Percentiles rank a stretch among this genome's conserved stretches.
Evolutionary conservation across 2,888 invertebrate species (phyloP).

Genomic region (Thumatha senex): DNA sequence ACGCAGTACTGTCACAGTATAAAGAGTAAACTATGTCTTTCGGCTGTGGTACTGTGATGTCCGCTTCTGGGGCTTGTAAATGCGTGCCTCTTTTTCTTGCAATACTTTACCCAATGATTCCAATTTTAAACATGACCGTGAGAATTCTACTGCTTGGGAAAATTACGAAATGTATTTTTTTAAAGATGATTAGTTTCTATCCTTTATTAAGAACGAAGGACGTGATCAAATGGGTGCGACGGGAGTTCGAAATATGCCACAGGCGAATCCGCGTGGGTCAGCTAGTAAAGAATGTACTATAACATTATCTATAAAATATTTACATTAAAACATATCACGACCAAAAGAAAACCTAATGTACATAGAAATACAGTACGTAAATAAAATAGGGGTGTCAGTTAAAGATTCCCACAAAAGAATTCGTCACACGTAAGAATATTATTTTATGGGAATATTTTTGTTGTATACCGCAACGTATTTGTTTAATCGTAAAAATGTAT

Average conservation of each 20-base stretch:
- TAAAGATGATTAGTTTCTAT: too few relatives aligned
- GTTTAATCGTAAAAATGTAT: background rate
- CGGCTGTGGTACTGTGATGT: too few relatives aligned
- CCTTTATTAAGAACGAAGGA: too few relatives aligned
- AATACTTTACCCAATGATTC: slow-evolving; percentile 14
- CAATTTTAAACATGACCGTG: slow-evolving; percentile 41
- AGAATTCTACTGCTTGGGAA: slow-evolving; percentile 42
- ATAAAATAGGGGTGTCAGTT: slow-evolving; percentile 3
- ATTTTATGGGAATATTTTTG: slow-evolving; percentile 48
- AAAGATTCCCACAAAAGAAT: slow-evolving; percentile 37
- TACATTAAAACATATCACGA: background rate
- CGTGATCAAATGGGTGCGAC: too few relatives aligned
- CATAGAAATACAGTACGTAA: slow-evolving; percentile 1
- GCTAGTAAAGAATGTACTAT: too few relatives aligned
- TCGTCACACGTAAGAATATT: slow-evolving; percentile 52
- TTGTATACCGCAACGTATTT: slow-evolving; percentile 34
- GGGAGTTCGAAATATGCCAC: too few relatives aligned
- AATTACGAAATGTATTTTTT: too few relatives aligned
- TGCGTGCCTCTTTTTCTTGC: background rate
- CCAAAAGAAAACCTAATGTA: background rate
- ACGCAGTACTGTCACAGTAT: too few relatives aligned
- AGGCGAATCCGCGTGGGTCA: too few relatives aligned
- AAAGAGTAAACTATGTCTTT: too few relatives aligned
- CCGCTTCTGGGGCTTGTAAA: too few relatives aligned
- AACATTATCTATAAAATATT: background rate